A percentile compares a stretch with the other conserved stretches of the same genome.
Evolutionary conservation across 2,113 vertebrate species (phyloP).

Genomic region (Ageneiosus marmoratus): DNA sequence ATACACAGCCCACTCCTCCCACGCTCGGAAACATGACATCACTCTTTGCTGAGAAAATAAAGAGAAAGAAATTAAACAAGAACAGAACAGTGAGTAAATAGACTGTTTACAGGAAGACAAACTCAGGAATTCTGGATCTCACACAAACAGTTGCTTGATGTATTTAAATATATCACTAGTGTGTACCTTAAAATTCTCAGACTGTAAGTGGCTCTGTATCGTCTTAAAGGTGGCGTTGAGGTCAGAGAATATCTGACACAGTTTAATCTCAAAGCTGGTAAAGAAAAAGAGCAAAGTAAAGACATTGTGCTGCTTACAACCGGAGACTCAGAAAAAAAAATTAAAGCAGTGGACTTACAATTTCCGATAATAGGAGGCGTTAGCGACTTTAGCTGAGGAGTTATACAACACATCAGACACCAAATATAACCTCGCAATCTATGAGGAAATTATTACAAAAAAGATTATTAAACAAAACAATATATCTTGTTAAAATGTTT

Average conservation of each 20-base stretch:
- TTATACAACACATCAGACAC: conserved; percentile 98
- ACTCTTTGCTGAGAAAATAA: conserved; percentile 85
- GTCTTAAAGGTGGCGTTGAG: conserved; percentile 95
- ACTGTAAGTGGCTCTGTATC: conserved; percentile 97
- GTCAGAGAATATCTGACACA: conserved; percentile 97
- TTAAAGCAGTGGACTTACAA: conserved; percentile 80
- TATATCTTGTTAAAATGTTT: not conserved
- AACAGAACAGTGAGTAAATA: too few relatives aligned
- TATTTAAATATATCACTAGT: not conserved
- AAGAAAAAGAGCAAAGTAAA: conserved; percentile 61
- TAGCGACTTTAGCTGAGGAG: conserved; percentile 97
- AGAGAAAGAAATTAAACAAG: not conserved
- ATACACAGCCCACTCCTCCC: conserved; percentile 98
- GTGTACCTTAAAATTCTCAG: conserved; percentile 97
- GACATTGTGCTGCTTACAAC: not conserved
- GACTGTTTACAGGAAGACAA: too few relatives aligned
- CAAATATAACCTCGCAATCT: conserved; percentile 97
- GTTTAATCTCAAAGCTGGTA: conserved; percentile 95
- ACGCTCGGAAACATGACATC: conserved; percentile 97
- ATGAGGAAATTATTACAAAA: conserved; percentile 37
- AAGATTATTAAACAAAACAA: not conserved
- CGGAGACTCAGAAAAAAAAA: not conserved
- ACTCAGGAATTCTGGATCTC: not conserved
- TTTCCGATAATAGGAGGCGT: conserved; percentile 98
- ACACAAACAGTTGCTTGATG: not conserved